Base-by-base conservation (phyloP, 2,113 vertebrate genomes). In the Spilogale gracilis region DNA sequence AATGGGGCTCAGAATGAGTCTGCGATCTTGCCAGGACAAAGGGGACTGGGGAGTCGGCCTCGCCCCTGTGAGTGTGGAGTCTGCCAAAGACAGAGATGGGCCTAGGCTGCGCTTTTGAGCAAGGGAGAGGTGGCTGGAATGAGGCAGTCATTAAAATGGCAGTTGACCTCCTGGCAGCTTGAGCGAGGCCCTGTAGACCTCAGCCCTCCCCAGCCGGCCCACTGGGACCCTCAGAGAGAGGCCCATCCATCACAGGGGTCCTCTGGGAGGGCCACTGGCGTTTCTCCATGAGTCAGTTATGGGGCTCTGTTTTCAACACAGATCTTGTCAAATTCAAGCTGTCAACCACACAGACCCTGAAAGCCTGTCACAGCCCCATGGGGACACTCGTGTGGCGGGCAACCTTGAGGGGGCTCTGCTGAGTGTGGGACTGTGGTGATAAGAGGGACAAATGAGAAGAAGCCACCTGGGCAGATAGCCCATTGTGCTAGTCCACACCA, bases 251-350 rank as follows among this genome's bases (percentile, higher is more conserved):
- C 94, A 94, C 4, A 4, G 43, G 23, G 21, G 4, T 93, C 82
- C 95, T 94, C 14, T 84, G 60, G 20, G 82, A 60, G 43, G 25
- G 74, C 65, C 69, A 60, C 11, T 43, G n/a, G 4, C 25, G 1
- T 83, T 96, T 97, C 45, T 83, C 1, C 43, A 85, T 16, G 45
- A 92, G 87, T 91, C 92, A 80, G 96, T 94, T 95, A 97, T 93
- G 63, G 38, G 45, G 81, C 88, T 96, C 95, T 92, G 95, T 93
- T 97, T 98, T 97, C 95, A 98, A 90, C 95, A 97, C 94, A 96
- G 95, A 98, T 98, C 97, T 98, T 98, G 98, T 98, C 84, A 98
- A 96, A 98, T 98, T 97, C 96, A 98, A 96, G 94, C 97, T 98
- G 97, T 98, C 98, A 98, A 97, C 95, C 4, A 71, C 94, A 98